Evolutionary conservation across 2,888 invertebrate genomes (phyloP).

Genomic region (Corbicula japonica): DNA sequence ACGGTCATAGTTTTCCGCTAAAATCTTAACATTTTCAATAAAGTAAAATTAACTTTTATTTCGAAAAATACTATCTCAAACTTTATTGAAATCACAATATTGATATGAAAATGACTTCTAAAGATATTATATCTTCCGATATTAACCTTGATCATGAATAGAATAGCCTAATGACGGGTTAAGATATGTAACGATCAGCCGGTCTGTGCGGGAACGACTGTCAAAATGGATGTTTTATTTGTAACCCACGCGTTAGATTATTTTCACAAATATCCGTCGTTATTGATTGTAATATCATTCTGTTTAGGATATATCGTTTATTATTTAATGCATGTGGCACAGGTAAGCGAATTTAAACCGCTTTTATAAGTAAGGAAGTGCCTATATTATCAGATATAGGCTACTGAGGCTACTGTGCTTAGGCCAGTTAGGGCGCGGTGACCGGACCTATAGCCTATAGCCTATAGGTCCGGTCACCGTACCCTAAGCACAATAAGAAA

Average conservation of each 20-base stretch:
- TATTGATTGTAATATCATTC: slow-evolving; percentile 46
- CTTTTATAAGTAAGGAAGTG: neutral
- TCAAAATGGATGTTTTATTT: slow-evolving; percentile 3
- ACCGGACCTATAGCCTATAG: neutral
- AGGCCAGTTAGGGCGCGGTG: no score
- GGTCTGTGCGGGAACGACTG: neutral
- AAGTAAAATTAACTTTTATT: no score
- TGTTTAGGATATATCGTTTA: slow-evolving; percentile 61
- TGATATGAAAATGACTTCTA: no score
- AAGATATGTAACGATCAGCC: slow-evolving; percentile 22
- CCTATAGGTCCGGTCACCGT: neutral
- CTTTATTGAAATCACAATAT: no score
- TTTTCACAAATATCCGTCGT: slow-evolving; percentile 53
- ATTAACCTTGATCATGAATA: no score
- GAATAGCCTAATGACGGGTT: no score
- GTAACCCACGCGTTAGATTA: slow-evolving; percentile 30
- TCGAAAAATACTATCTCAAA: no score
- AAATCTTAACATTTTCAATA: no score
- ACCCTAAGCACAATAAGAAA: slow-evolving; percentile 4
- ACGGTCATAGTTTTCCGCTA: no score
- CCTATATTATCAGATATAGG: neutral
- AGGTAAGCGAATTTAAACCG: slow-evolving; percentile 46
- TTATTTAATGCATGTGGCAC: slow-evolving; percentile 63
- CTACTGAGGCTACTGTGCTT: no score
- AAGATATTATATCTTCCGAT: no score